Percentiles rank a stretch among this genome's conserved stretches.
Evolutionary conservation across 2,888 invertebrate species (phyloP).

Genomic region (Drosophila borborema): DNA sequence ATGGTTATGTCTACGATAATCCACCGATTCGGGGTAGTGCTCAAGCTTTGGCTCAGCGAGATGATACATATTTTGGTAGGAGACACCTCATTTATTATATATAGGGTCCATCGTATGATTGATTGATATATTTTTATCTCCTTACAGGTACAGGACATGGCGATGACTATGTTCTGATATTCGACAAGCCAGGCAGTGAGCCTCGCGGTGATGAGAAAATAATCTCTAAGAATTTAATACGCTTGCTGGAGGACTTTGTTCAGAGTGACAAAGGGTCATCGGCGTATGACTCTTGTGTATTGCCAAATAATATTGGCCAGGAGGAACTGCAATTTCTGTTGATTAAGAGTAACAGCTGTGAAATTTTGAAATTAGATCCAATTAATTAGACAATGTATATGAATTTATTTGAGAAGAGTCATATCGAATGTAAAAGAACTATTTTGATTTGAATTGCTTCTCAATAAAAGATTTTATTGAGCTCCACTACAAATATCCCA

Average conservation of each 20-base stretch:
- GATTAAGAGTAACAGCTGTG: conserved; percentile 61
- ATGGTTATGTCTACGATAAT: conserved; percentile 87
- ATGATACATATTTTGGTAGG: conserved; percentile 86
- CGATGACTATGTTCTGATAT: conserved; percentile 75
- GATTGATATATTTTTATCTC: background rate
- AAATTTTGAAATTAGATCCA: background rate
- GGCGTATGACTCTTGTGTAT: conserved; percentile 65
- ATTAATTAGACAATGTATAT: background rate
- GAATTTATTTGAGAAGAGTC: too few species aligned
- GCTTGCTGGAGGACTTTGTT: conserved; percentile 72
- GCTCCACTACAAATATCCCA: too few species aligned
- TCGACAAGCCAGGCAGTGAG: conserved; percentile 30
- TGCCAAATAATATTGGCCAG: conserved; percentile 55
- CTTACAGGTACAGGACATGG: conserved; percentile 73
- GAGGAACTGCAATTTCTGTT: conserved; percentile 51
- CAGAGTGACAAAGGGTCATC: conserved; percentile 32
- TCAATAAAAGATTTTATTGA: too few species aligned
- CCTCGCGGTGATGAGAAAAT: conserved; percentile 47
- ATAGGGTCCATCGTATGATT: too few species aligned
- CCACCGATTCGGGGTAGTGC: conserved; percentile 18
- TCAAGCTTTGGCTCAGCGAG: conserved; percentile 83
- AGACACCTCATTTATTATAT: background rate
- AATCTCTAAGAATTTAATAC: conserved; percentile 64
- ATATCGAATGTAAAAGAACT: too few species aligned
- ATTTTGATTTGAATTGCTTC: too few species aligned